These are phyloP conservation scores for Lutraria rhynchaena DNA, from an alignment of 1,140 invertebrate genomes.

Conservation along the genomic window DNA sequence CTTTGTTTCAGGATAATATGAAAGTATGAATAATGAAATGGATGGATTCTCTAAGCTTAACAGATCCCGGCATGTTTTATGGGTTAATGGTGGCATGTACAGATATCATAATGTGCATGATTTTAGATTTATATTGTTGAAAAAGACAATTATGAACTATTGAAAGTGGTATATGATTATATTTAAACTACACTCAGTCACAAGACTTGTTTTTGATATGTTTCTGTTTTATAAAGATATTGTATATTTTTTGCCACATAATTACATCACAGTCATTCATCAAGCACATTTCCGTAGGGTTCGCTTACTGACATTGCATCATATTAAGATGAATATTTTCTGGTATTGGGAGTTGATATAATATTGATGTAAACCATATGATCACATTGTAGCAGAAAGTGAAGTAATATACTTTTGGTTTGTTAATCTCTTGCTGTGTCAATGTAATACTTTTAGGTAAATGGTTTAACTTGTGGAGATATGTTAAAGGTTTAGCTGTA, in stretches of 20 bases:
- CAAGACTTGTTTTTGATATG: neutral
- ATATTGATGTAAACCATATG: constrained; percentile 21
- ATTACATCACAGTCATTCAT: constrained; percentile 29
- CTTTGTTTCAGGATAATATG: too few species aligned
- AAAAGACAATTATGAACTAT: too few species aligned
- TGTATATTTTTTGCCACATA: neutral
- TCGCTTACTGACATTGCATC: neutral
- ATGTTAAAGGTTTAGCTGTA: constrained; percentile 49
- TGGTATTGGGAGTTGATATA: constrained; percentile 1
- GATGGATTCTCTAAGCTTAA: too few species aligned
- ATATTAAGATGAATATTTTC: neutral
- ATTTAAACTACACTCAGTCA: too few species aligned
- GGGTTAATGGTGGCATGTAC: too few species aligned
- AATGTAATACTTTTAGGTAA: neutral
- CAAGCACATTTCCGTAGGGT: constrained; percentile 56
- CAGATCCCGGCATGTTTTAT: too few species aligned
- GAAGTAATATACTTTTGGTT: too few species aligned
- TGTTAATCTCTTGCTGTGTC: too few species aligned
- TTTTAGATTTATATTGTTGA: too few species aligned
- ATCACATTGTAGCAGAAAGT: constrained; percentile 16
- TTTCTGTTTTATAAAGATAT: neutral
- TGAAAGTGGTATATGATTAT: too few species aligned
- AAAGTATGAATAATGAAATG: too few species aligned
- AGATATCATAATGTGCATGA: too few species aligned
- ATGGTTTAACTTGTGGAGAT: constrained; percentile 17